These are phyloP conservation scores for Lepidurus arcticus DNA, from an alignment of 1,140 invertebrate genomes.

Conservation along the genomic window DNA sequence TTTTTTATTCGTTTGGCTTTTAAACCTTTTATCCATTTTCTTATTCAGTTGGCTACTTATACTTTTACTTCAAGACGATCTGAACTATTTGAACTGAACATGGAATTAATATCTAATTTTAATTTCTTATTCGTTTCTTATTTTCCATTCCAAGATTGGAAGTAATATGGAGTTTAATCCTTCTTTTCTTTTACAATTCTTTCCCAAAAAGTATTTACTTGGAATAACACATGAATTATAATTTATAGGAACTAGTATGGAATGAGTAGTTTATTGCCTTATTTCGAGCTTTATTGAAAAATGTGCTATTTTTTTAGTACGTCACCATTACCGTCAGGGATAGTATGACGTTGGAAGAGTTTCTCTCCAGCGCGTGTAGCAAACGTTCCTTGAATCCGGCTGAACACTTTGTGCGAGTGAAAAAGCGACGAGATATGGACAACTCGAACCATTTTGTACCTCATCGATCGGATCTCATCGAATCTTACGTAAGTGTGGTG, in stretches of 20 bases:
- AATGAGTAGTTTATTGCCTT: not conserved
- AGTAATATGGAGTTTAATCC: not conserved
- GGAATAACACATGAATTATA: not conserved
- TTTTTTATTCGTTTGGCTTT: constrained; percentile 18
- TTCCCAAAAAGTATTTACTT: not conserved
- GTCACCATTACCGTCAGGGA: constrained; percentile 79
- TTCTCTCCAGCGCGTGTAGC: constrained; percentile 82
- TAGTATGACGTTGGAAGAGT: constrained; percentile 90
- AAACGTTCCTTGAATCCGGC: constrained; percentile 83
- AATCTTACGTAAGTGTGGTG: constrained; percentile 78
- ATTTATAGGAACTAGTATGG: constrained; percentile 24
- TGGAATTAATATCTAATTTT: too few species aligned
- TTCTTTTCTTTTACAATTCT: constrained; percentile 34
- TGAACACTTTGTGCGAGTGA: constrained; percentile 92
- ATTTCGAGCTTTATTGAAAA: not conserved
- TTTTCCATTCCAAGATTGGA: too few species aligned
- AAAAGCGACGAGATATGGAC: constrained; percentile 88
- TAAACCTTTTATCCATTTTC: too few species aligned
- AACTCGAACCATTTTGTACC: constrained; percentile 94
- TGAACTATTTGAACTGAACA: too few species aligned
- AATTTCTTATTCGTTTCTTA: too few species aligned
- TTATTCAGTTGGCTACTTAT: too few species aligned
- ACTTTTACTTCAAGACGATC: too few species aligned
- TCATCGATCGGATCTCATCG: constrained; percentile 82
- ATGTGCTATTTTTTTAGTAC: constrained; percentile 49